These are phyloP conservation scores for Drosophila kanekoi DNA, from an alignment of 2,888 invertebrate species.

Conservation along the genomic window DNA sequence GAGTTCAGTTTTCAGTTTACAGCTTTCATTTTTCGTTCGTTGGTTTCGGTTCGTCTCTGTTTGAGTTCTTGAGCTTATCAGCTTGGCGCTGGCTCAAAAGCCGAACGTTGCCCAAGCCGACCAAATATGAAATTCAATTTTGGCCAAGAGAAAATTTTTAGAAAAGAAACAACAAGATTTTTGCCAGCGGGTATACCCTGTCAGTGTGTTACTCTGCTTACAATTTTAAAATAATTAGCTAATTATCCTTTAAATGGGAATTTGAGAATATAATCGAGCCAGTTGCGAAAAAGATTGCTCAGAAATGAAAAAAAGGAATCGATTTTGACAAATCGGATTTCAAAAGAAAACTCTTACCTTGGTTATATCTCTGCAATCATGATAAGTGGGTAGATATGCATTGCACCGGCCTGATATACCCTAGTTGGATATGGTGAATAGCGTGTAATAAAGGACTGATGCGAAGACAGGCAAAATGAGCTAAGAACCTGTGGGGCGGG, in stretches of 20 bases:
- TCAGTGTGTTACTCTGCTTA: too few species aligned
- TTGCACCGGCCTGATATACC: slow-evolving; percentile 1
- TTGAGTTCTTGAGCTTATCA: slow-evolving; percentile 51
- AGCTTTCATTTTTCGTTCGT: background rate
- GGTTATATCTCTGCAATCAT: too few species aligned
- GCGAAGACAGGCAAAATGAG: slow-evolving; percentile 37
- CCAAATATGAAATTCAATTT: slow-evolving; percentile 73
- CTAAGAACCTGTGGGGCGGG: background rate
- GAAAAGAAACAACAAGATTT: background rate
- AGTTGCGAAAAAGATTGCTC: too few species aligned
- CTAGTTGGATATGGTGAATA: background rate
- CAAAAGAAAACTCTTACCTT: too few species aligned
- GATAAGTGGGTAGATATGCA: background rate
- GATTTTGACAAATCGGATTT: too few species aligned
- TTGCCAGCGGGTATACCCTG: too few species aligned
- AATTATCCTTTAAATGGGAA: too few species aligned
- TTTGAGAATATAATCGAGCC: too few species aligned
- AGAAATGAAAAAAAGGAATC: too few species aligned
- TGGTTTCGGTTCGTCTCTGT: slow-evolving; percentile 8
- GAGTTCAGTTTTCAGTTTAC: slow-evolving; percentile 8
- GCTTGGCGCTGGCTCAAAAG: slow-evolving; percentile 16
- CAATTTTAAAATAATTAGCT: too few species aligned
- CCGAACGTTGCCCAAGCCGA: slow-evolving; percentile 35
- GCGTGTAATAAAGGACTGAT: slow-evolving; percentile 39
- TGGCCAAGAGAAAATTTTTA: slow-evolving; percentile 15